Evolutionary conservation across 2,888 invertebrate species (phyloP), one percentile per base, ranked within the genome.

Genomic region (Orchesellides sinensis): DNA sequence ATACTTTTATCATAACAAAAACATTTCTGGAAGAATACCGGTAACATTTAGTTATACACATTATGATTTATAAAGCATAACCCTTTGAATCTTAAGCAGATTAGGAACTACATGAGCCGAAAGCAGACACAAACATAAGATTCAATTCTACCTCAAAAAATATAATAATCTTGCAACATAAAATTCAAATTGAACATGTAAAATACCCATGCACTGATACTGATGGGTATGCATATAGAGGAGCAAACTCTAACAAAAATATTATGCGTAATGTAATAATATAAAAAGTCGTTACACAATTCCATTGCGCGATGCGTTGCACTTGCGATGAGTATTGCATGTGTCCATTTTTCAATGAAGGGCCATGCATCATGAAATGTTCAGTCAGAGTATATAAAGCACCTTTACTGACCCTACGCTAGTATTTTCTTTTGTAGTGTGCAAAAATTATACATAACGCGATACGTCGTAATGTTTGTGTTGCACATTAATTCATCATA

Each of bases 281-380:
- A 40, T n/a, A n/a, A 79, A 69, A 56, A 63, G 70, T 63, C 63
- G 25, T 80, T 80, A 66, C 80, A 73, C 66, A 80, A 73, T 66
- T 56, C 3, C 72, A 35, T 56, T n/a, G n/a, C 70, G 29, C 29
- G 14, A 47, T 19, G 32, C 32, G 56, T 77, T 45, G 35, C 45
- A 56, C 45, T 68, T 73, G 45, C 52, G 49, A 29, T 35, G 63
- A 23, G 29, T 35, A 56, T 78, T 52, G 70, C 68, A 61, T 73
- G 73, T 61, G 74, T 70, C 56, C 68, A 61, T 73, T 73, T 54
- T 72, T 65, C 52, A 65, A 17, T 72, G 72, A 78, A 70, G 70
- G 63, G 66, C 69, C 70, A 61, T 66, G 59, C 66, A 40, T 54
- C 35, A 45, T 23, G 21, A 65, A 73, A 27, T 23, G 49, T 29